Evolutionary conservation across 2,888 invertebrate species (phyloP), one percentile per base, ranked within the genome.

Genomic region (Achlya flavicornis): DNA sequence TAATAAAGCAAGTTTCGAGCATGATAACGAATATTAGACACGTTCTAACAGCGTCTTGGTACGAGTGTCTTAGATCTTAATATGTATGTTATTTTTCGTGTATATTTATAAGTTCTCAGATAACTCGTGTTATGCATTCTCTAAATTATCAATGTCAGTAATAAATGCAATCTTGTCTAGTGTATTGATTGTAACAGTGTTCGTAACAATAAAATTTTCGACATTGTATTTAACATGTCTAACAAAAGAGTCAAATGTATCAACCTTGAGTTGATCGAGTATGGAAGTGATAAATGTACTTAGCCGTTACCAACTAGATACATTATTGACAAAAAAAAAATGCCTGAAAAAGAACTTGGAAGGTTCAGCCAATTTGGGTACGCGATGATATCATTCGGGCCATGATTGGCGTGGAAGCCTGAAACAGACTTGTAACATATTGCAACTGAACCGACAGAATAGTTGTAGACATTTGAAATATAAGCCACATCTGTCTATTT

Each of bases 11-110:
- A 80, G 83, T 80, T 79, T 80, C 74, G 85, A 85, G 72, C 75
- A 79, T 80, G 84, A 77, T 73, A 64, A 74, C 75, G 62, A 73
- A 71, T 76, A 73, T 74, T 72, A 75, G 74, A 80, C 81, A 81
- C 76, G 80, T 80, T 86, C 88, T 92, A 93, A 93, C 93, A 93
- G 93, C 93, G 93, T 93, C 92, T 91, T 92, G 88, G 93, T 93
- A 93, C 92, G 92, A 93, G 92, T 92, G 93, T 80, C 75, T 88
- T 90, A 89, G 85, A 78, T 87, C 85, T 86, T 90, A 89, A 88
- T 85, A 64, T 84, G 77, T 79, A 70, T 84, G 81, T 78, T 81
- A 73, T 71, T 77, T 77, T 78, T 61, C 62, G 63, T 70, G 78
- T 77, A 77, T 72, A 72, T 67, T 80, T 82, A 82, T 81, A 77